Evolutionary conservation across 2,113 vertebrate genomes (phyloP).

Genomic region (Pseudolaguvia tuberculata): DNA sequence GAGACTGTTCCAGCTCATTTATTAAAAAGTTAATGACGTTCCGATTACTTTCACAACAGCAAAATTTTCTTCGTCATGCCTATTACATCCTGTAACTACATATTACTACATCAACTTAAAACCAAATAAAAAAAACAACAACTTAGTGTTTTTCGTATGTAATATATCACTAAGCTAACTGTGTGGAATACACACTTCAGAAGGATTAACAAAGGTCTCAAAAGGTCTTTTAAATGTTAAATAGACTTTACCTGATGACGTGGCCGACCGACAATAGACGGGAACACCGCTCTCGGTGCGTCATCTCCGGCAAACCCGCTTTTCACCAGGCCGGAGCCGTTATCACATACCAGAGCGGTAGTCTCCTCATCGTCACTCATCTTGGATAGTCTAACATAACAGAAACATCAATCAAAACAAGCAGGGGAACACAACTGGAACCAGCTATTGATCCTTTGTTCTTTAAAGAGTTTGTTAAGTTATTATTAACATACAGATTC

Average conservation of each 20-base stretch:
- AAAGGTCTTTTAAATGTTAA: not conserved
- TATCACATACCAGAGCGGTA: conserved; percentile 55
- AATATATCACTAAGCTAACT: not conserved
- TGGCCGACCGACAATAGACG: not conserved
- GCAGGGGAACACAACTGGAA: too few relatives aligned
- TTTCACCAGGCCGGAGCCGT: conserved; percentile 60
- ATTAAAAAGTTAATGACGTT: too few relatives aligned
- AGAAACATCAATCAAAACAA: not conserved
- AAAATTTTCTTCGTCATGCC: too few relatives aligned
- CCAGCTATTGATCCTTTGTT: not conserved
- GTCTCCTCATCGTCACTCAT: conserved; percentile 68
- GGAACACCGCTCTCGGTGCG: conserved; percentile 58
- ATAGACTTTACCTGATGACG: conserved; percentile 5
- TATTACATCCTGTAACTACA: too few relatives aligned
- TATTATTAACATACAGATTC: too few relatives aligned
- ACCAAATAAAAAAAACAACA: not conserved
- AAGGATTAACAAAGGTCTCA: not conserved
- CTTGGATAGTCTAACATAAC: not conserved
- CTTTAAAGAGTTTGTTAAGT: not conserved
- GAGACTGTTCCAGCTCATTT: too few relatives aligned
- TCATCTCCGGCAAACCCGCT: conserved; percentile 67
- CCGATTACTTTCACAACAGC: too few relatives aligned
- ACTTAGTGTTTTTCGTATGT: not conserved
- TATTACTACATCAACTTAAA: not conserved
- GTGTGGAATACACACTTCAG: not conserved